Conservation (phyloP, 2,888 invertebrate genomes). For the Eulithis prunata region DNA sequence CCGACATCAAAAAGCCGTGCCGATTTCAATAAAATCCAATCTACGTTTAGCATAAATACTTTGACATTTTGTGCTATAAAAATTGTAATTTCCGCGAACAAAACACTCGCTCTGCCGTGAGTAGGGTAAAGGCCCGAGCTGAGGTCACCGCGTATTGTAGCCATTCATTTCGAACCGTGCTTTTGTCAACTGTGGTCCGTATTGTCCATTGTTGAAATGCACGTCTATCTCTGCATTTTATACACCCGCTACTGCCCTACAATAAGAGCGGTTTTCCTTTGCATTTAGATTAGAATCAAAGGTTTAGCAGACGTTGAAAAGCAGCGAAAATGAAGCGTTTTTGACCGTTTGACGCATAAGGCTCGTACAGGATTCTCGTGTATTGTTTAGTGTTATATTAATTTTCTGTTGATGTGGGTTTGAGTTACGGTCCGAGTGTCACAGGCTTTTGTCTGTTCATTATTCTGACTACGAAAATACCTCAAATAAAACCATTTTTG, state of each 20-base stretch:
- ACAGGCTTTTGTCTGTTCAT: constrained; percentile 35
- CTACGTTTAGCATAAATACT: constrained; percentile 19
- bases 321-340: constrained; percentile 64
- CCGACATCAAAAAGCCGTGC: constrained; percentile 7
- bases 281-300: neutral
- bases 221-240: constrained; percentile 25
- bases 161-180: constrained; percentile 44
- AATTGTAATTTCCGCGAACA: constrained; percentile 42
- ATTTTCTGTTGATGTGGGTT: constrained; percentile 63
- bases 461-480: constrained; percentile 1
- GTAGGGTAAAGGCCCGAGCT: constrained; percentile 29
- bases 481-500: no score
- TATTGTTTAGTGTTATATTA: constrained; percentile 60
- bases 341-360: constrained; percentile 60
- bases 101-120: constrained; percentile 35
- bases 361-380: constrained; percentile 52
- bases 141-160: constrained; percentile 39
- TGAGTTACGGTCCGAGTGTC: constrained; percentile 42
- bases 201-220: constrained; percentile 40
- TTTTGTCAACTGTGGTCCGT: constrained; percentile 41
- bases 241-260: constrained; percentile 11
- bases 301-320: constrained; percentile 46
- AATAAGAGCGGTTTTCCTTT: constrained; percentile 38
- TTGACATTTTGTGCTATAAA: constrained; percentile 36
- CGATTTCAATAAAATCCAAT: constrained; percentile 25